These are phyloP conservation scores for Montipora efflorescens DNA, from an alignment of 64 coral and sea anemone species.

Conservation along the genomic window DNA sequence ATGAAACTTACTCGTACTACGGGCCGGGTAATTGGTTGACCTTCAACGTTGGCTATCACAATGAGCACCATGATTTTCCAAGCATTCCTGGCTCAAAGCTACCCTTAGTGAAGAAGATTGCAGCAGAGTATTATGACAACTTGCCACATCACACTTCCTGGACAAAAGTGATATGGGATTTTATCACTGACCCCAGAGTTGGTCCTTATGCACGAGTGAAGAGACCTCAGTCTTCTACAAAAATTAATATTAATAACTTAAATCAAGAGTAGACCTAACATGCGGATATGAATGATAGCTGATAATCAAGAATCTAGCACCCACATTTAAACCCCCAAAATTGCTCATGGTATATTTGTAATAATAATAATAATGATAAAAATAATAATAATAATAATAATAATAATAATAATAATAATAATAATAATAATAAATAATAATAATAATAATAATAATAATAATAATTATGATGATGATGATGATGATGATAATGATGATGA, in stretches of 20 bases:
- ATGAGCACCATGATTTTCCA: conserved; percentile 77
- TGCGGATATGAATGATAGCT: too few species aligned
- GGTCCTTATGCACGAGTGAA: conserved; percentile 73
- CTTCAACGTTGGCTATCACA: conserved; percentile 59
- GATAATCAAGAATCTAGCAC: too few species aligned
- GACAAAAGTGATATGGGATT: conserved; percentile 80
- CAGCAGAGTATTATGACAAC: conserved; percentile 79
- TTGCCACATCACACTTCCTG: conserved; percentile 63
- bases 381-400: too few species aligned
- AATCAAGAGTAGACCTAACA: background rate
- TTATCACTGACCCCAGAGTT: conserved; percentile 69
- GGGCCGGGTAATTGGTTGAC: conserved; percentile 62
- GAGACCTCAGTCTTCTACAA: conserved; percentile 25
- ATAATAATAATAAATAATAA: too few species aligned
- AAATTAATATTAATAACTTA: background rate
- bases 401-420: too few species aligned
- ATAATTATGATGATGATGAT: too few species aligned
- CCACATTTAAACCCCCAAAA: too few species aligned
- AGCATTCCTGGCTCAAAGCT: conserved; percentile 70
- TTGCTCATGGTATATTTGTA: too few species aligned
- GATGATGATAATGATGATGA: too few species aligned
- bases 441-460: too few species aligned
- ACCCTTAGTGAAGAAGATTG: conserved; percentile 53
- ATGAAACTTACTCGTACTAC: conserved; percentile 82
- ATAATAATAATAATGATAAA: too few species aligned